Conservation (phyloP, 2,113 vertebrate genomes). For the Apus apus region DNA sequence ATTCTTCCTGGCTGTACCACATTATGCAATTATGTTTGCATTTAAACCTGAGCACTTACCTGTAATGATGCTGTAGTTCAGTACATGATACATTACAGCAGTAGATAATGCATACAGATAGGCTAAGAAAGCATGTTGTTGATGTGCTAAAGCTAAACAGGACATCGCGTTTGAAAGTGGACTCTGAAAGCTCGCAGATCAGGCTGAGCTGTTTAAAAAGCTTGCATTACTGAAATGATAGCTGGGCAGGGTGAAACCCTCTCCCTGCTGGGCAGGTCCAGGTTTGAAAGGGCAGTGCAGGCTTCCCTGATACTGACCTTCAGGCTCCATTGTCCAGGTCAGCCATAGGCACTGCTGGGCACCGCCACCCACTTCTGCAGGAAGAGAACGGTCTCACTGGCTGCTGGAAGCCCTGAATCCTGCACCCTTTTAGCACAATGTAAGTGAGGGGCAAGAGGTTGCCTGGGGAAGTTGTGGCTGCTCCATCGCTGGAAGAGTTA, state of each 20-base stretch:
- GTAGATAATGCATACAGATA: slow-evolving; percentile 77
- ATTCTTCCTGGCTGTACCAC: slow-evolving; percentile 75
- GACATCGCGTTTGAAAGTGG: slow-evolving; percentile 53
- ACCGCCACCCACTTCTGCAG: neutral
- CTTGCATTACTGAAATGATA: neutral
- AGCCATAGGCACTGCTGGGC: neutral
- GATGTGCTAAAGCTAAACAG: slow-evolving; percentile 73
- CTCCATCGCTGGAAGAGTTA: too few relatives aligned
- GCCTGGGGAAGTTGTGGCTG: too few relatives aligned
- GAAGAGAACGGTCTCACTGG: neutral
- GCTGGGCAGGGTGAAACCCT: neutral
- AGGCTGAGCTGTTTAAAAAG: neutral
- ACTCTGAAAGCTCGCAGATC: slow-evolving; percentile 63
- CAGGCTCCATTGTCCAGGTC: accelerated
- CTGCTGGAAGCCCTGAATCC: neutral
- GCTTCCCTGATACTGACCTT: neutral
- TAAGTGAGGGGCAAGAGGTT: neutral
- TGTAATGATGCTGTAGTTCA: slow-evolving; percentile 74
- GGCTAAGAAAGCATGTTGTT: slow-evolving; percentile 72
- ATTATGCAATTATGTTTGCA: slow-evolving; percentile 81
- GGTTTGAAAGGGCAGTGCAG: neutral
- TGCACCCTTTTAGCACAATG: accelerated
- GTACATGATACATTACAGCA: slow-evolving; percentile 77
- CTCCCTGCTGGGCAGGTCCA: neutral
- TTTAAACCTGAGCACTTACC: slow-evolving; percentile 81